Evolutionary conservation across 2,888 invertebrate genomes (phyloP).

Genomic region (Cantharis rufa): DNA sequence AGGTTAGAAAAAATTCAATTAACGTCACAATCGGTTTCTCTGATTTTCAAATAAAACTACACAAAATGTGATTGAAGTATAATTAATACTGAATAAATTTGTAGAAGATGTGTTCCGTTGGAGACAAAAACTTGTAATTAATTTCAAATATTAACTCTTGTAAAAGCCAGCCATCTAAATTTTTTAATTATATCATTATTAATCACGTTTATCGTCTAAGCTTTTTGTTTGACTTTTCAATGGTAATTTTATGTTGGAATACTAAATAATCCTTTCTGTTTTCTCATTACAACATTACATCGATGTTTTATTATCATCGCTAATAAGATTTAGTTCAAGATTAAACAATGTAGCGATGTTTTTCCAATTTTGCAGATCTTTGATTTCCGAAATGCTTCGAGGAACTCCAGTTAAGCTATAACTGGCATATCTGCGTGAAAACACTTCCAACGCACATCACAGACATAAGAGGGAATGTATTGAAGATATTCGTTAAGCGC

Average conservation of each 20-base stretch:
- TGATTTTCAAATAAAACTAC: not conserved
- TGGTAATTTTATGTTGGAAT: not conserved
- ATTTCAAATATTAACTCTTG: not conserved
- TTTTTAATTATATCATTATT: not conserved
- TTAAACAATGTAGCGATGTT: not conserved
- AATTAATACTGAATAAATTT: not conserved
- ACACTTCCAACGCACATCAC: no score
- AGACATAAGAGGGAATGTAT: no score
- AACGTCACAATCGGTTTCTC: not conserved
- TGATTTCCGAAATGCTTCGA: not conserved
- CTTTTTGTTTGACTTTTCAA: not conserved
- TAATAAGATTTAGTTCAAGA: not conserved
- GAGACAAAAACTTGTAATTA: not conserved
- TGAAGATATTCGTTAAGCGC: no score
- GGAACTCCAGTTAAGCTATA: no score
- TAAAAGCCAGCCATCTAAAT: not conserved
- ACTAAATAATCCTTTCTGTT: not conserved
- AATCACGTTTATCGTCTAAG: not conserved
- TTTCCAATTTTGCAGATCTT: not conserved
- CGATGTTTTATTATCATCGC: not conserved
- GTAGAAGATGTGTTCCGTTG: not conserved
- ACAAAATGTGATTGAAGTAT: not conserved
- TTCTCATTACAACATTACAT: not conserved
- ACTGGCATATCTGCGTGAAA: no score
- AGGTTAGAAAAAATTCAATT: slow-evolving; percentile 3